Evolutionary conservation across 1,140 invertebrate genomes (phyloP).

Genomic region (Lepidostoma basale): DNA sequence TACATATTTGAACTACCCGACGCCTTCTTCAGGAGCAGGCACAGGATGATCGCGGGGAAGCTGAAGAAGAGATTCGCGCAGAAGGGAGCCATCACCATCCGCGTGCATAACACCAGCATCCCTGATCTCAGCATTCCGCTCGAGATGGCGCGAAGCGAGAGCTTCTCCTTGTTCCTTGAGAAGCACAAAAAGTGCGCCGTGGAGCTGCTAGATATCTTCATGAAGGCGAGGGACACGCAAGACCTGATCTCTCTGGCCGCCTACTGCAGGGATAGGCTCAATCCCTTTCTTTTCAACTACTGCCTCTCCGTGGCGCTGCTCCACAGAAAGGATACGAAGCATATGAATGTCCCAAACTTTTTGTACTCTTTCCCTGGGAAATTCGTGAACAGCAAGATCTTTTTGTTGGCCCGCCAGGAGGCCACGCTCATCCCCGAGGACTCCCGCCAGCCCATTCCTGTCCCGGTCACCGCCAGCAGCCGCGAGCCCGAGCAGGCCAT

Average conservation of each 20-base stretch:
- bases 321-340: constrained; percentile 63
- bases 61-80: background rate
- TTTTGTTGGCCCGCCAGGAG: constrained; percentile 58
- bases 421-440: background rate
- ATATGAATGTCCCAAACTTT: constrained; percentile 61
- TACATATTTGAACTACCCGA: background rate
- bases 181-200: background rate
- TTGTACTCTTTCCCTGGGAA: constrained; percentile 64
- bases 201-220: constrained; percentile 7
- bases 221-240: constrained; percentile 54
- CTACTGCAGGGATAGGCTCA: constrained; percentile 74
- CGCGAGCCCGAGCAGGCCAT: constrained; percentile 68
- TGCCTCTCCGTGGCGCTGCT: constrained; percentile 74
- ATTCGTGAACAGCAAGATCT: constrained; percentile 61
- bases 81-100: background rate
- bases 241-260: constrained; percentile 72
- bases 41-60: background rate
- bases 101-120: background rate
- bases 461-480: constrained; percentile 70
- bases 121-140: background rate
- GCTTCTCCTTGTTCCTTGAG: constrained; percentile 1
- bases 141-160: background rate
- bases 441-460: constrained; percentile 59
- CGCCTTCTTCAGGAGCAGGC: background rate
- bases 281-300: constrained; percentile 79